Conservation (phyloP, 2,888 invertebrate genomes). For the Gandaritis pyraliata region DNA sequence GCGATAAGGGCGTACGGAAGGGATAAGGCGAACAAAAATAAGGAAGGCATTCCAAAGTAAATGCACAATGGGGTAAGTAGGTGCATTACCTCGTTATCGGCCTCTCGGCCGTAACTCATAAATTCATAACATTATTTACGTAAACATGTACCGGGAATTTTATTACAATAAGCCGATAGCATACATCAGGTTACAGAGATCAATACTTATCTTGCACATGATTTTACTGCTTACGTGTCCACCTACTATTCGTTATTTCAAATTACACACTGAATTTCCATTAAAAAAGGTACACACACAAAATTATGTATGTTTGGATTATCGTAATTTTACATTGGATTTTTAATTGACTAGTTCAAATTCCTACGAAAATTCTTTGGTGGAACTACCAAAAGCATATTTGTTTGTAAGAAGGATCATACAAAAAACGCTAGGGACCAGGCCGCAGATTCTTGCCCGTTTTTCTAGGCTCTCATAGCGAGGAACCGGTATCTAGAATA, state of each 20-base stretch:
- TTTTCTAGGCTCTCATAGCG: no score
- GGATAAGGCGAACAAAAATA: constrained; percentile 9
- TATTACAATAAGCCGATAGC: constrained; percentile 19
- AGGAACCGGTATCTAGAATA: no score
- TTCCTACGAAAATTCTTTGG: no score
- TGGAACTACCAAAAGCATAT: no score
- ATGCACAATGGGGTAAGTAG: constrained; percentile 7
- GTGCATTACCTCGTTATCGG: constrained; percentile 26
- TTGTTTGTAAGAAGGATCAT: no score
- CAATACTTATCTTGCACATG: constrained; percentile 22
- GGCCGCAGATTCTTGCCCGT: no score
- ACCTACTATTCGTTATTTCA: background rate
- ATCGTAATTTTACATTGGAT: no score
- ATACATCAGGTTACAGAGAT: constrained; percentile 25
- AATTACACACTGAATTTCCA: background rate
- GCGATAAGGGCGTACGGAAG: constrained; percentile 15
- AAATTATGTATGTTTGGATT: no score
- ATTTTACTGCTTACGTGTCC: constrained; percentile 9
- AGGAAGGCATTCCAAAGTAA: constrained; percentile 20
- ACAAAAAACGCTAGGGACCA: no score
- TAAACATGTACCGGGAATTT: constrained; percentile 25
- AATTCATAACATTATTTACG: constrained; percentile 20
- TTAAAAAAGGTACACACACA: background rate
- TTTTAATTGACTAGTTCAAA: no score
- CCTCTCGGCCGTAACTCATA: constrained; percentile 10